Base-by-base conservation (phyloP, 2,797 vertebrate genomes). In the Nannoperca obscura region DNA sequence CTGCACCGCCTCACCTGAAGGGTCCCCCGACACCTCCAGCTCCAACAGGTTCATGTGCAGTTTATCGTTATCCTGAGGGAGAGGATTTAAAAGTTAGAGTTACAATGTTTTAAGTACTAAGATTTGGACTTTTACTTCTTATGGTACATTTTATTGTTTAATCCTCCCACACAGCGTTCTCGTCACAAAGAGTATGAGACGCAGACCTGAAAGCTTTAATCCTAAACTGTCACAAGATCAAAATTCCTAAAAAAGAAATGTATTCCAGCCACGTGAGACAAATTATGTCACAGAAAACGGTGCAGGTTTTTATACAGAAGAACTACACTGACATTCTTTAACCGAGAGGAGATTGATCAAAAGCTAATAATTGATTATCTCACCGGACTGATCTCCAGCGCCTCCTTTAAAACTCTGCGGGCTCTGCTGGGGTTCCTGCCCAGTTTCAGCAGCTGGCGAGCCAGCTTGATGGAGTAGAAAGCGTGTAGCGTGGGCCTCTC, bases 401-500 rank as follows among this genome's bases (percentile, higher is more conserved):
- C 96, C 4, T 97, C 96, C 53, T 94, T 89, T 20, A 97, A 87
- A 47, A 96, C 94, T 5, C 68, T 67, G 2, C 95, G 93, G 4
- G 96, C 97, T 36, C 88, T 94, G 65, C 84, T 86, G 1, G 91
- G 76, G 83, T 95, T 93, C 50, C 93, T 91, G 89, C 91, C 89
- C 57, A 96, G 89, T 74, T 96, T 97, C 15, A 95, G 87, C 59
- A 96, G 89, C 78, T 95, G 92, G 0, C 96, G 92, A 19, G 96
- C 94, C 76, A 97, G 88, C 50, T 97, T 97, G 76, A 97, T 95
- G 8, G 96, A 95, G 85, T 95, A 97, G 85, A 97, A 97, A 6
- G 95, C 95, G 7, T 96, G 95, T 17, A 97, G 86, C 3, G 90
- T 85, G 2, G 95, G 95, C 38, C 94, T 94, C 40, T 95, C 95